Conservation (phyloP, 2,797 vertebrate genomes). For the Siniperca undulata region DNA sequence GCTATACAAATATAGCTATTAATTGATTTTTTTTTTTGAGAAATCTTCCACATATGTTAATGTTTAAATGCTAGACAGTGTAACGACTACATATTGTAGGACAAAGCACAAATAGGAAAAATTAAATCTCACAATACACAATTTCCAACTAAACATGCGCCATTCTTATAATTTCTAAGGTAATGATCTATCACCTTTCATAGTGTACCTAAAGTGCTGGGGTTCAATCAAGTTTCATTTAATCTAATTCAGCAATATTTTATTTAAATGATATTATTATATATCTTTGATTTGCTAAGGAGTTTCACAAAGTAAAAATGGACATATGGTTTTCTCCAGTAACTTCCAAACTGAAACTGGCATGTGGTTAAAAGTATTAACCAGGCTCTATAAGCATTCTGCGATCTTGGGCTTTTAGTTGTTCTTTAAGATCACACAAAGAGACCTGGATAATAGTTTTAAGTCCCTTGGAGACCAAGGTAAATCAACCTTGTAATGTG, state of each 20-base stretch:
- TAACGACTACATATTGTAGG: not conserved
- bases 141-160: not conserved
- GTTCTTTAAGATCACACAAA: conserved; percentile 55
- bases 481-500: conserved; percentile 78
- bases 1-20: too few species aligned
- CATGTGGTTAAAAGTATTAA: conserved; percentile 31
- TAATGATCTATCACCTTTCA: not conserved
- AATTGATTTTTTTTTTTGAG: too few species aligned
- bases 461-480: conserved; percentile 64
- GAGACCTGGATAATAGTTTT: conserved; percentile 62
- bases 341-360: conserved; percentile 17
- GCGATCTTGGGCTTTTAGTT: conserved; percentile 44
- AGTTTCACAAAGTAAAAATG: not conserved
- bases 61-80: not conserved
- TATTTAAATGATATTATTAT: not conserved
- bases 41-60: not conserved
- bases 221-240: not conserved
- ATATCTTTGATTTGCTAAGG: not conserved
- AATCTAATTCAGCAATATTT: not conserved
- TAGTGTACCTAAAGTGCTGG: too few species aligned
- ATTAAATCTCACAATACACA: not conserved
- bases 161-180: not conserved
- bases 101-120: not conserved
- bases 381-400: conserved; percentile 9
- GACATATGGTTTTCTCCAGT: not conserved